Evolutionary conservation across 2,113 vertebrate genomes (phyloP), one percentile per base, ranked within the genome.

Genomic region (Caretta caretta): DNA sequence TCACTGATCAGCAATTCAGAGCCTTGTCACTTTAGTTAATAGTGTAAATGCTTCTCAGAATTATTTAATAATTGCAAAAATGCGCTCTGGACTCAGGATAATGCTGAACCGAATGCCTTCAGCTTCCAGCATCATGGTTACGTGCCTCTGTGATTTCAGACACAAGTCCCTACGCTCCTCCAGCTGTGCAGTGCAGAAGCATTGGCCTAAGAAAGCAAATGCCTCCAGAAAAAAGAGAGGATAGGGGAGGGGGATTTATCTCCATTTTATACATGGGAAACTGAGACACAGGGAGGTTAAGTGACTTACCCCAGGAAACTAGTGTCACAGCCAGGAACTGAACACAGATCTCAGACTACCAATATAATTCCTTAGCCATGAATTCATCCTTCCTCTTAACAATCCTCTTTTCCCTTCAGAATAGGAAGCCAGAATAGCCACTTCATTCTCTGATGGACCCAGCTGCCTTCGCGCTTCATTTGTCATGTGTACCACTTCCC

Each of bases 221-320:
- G 1, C n/a, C 49, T 50, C 13, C 69, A 42, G 56, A 76, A 29
- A 9, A 42, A 22, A 24, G 19, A 46, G 22, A 85, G 49, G 69
- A 94, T 50, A 84, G 49, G 50, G 16, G 48, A 82, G 46, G 51
- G 24, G 48, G 19, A 79, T 50, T 29, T n/a, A 53, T 0, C 0
- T 3, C 38, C 0, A 0, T 1, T 17, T 59, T 13, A 72, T 7
- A 2, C 0, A 1, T 1, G 0, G 22, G n/a, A 38, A 69, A 20
- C n/a, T 7, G 82, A 57, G 56, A 81, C 10, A 38, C 25, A 49
- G 22, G 19, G 17, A 78, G 12, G 12, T 27, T 48, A 27, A 78
- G 38, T 85, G 69, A 16, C 31, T 80, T 29, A 24, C 8, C 50
- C 0, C 0, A 31, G 87, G 42, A 92, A 82, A 51, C 42, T 0